Base-by-base conservation (phyloP, 1,140 invertebrate genomes). In the Aphaenogaster ashmeadi region DNA sequence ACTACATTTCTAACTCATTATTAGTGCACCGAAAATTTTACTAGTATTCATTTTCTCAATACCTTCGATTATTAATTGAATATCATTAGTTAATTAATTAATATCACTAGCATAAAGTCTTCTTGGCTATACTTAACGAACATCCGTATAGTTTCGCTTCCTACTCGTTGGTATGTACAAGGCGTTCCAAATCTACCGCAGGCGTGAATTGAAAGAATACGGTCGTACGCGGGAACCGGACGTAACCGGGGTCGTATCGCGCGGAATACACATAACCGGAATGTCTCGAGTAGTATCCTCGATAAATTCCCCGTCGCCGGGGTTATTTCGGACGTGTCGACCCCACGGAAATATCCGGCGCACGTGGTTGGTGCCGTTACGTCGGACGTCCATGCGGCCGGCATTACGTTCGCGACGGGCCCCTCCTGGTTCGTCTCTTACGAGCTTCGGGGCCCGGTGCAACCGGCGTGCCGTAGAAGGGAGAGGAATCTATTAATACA, bases 271-370 rank as follows among this genome's bases (percentile, higher is more conserved):
- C 69, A 74, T 74, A 84, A 84, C 41, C 56, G 80, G 69, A 60
- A 84, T 84, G 74, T 78, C 72, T 86, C 83, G 72, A 64, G 83
- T 56, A 85, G 86, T 85, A 89, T 88, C 62, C 88, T 67, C 88
- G 56, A 86, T 90, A 79, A 91, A 91, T 91, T 91, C 88, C 60
- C 81, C 56, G 79, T 69, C 89, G 90, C 71, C 66, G 64, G 69
- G 66, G 86, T 56, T 90, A 80, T 91, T 86, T 79, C 72, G 60
- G 86, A 84, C 86, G 71, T 66, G 47, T 75, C 88, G 77, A 60
- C 83, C 41, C 50, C 33, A 69, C 90, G 79, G 85, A 91, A 91
- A 91, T 91, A 91, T 87, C 83, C 69, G 56, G 74, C 52, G 77
- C 86, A 52, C 67, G 77, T 89, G 77, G 81, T 47, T 27, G 71